Percentiles rank a stretch among this genome's conserved stretches.
phyloP scores from a whole-genome alignment of 2,888 invertebrate genomes.

The Drosophila dives region DNA sequence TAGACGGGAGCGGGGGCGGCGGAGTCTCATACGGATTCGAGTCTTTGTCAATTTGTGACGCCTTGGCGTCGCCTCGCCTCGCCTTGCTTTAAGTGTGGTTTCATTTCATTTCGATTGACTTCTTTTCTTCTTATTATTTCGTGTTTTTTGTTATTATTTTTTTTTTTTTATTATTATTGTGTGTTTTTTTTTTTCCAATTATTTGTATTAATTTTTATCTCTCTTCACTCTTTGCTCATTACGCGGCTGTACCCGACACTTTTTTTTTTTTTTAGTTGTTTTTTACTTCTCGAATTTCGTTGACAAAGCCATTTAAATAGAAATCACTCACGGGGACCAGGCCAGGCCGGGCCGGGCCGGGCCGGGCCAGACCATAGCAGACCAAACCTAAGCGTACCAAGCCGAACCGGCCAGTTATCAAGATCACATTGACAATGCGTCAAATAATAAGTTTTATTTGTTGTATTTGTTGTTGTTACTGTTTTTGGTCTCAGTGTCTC shows the following conservation, averaged over 20 bases:
- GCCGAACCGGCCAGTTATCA: conserved; percentile 65
- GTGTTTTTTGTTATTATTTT: conserved; percentile 7
- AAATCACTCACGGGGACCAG: conserved; percentile 71
- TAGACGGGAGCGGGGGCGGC: neutral
- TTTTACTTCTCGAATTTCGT: conserved; percentile 73
- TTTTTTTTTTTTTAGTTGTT: conserved; percentile 61
- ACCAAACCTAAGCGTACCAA: conserved; percentile 12
- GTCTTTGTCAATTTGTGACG: conserved; percentile 69
- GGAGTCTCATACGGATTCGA: conserved; percentile 12
- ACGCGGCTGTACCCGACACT: conserved; percentile 54
- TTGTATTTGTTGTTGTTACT: conserved; percentile 31
- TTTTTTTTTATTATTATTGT: conserved; percentile 11
- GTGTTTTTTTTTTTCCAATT: conserved; percentile 32
- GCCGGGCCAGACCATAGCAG: conserved; percentile 33
- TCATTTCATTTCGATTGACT: conserved; percentile 65
- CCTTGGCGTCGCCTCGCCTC: conserved; percentile 69
- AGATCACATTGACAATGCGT: conserved; percentile 80
- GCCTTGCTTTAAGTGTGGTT: conserved; percentile 72
- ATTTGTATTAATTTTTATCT: conserved; percentile 74
- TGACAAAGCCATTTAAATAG: conserved; percentile 83
- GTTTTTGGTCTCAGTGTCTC: conserved; percentile 28
- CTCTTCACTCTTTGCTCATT: conserved; percentile 72
- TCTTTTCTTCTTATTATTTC: conserved; percentile 19
- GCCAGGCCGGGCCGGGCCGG: conserved; percentile 18
- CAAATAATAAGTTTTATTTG: conserved; percentile 68